Conservation (phyloP, 2,113 vertebrate genomes). For the Alethe castanea region DNA sequence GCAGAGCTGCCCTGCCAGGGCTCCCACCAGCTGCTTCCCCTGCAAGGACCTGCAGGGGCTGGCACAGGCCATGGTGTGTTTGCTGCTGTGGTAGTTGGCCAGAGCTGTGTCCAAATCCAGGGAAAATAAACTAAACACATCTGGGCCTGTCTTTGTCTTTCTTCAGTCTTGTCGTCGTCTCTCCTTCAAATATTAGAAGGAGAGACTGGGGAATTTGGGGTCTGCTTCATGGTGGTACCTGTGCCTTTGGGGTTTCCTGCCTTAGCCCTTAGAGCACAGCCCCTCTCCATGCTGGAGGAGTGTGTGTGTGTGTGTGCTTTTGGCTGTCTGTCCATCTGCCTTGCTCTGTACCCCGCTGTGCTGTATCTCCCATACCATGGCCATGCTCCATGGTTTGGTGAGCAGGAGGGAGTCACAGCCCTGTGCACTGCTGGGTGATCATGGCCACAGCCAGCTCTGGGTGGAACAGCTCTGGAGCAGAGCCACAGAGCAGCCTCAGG, state of each 20-base stretch:
- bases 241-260: not conserved
- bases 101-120: conserved; percentile 35
- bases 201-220: accelerated
- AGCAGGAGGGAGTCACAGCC: not conserved
- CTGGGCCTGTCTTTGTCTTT: not conserved
- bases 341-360: not conserved
- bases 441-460: accelerated
- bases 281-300: not conserved
- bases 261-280: not conserved
- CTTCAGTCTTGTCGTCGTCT: not conserved
- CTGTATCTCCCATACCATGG: accelerated
- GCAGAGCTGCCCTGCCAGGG: not conserved
- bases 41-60: accelerated
- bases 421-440: not conserved
- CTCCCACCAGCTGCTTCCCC: not conserved
- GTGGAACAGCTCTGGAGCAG: not conserved
- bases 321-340: not conserved
- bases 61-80: not conserved
- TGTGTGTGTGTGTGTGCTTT: accelerated
- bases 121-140: conserved; percentile 42
- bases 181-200: not conserved
- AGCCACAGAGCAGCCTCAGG: not conserved
- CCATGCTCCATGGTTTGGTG: not conserved
- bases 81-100: not conserved
- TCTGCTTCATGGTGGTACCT: not conserved